phyloP scores from a whole-genome alignment of 2,888 invertebrate genomes.

The Agelastica alni region DNA sequence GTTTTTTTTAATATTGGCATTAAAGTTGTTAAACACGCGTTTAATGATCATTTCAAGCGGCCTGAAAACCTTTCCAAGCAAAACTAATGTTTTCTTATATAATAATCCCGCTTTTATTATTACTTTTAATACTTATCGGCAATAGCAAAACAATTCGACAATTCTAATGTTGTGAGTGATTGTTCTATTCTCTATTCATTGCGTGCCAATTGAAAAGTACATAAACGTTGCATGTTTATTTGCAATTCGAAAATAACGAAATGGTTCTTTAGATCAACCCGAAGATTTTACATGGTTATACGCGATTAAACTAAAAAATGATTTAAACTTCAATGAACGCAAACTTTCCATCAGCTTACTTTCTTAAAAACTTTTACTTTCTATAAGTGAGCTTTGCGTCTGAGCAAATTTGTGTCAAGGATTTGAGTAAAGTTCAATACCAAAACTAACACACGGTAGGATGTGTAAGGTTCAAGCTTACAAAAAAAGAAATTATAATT shows the following conservation, averaged over 20 bases:
- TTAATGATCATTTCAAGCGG: no score
- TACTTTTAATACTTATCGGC: constrained; percentile 6
- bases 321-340: neutral
- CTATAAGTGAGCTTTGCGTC: neutral
- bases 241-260: neutral
- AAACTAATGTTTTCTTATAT: constrained; percentile 9
- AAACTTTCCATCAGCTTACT: neutral
- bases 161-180: constrained; percentile 1
- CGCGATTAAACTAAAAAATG: neutral
- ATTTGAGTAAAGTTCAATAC: neutral
- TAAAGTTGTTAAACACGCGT: no score
- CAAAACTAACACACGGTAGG: neutral
- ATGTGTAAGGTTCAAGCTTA: no score
- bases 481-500: no score
- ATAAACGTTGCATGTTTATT: neutral
- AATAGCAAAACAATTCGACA: neutral
- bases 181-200: neutral
- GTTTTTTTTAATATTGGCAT: no score
- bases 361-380: constrained; percentile 1
- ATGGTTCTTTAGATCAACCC: neutral
- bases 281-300: neutral
- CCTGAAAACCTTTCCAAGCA: constrained; percentile 8
- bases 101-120: constrained; percentile 1
- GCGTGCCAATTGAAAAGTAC: neutral
- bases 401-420: neutral